Evolutionary conservation across 2,797 vertebrate species (phyloP).

Genomic region (Gobionotothen gibberifrons): DNA sequence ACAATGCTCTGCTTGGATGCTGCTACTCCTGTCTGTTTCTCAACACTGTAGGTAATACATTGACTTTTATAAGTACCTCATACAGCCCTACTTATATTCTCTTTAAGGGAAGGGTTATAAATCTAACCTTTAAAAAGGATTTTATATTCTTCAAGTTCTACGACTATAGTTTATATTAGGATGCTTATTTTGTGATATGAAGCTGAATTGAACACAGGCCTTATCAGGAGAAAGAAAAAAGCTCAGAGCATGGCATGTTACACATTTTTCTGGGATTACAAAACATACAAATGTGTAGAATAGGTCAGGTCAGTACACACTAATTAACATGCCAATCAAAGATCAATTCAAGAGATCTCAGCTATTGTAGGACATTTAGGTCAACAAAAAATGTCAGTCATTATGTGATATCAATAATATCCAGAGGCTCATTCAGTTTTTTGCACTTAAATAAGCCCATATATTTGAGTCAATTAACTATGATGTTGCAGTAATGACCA

Average conservation of each 20-base stretch:
- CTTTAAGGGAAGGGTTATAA: neutral
- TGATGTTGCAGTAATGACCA: neutral
- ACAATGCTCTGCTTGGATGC: too few species aligned
- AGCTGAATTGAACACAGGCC: neutral
- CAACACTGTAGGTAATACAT: too few species aligned
- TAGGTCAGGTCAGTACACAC: conserved; percentile 47
- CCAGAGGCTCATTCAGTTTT: neutral
- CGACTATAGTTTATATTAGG: neutral
- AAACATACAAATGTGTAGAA: conserved; percentile 20
- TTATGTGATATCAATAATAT: neutral
- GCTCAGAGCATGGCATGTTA: neutral
- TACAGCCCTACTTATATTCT: too few species aligned
- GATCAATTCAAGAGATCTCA: too few species aligned
- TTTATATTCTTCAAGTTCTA: neutral
- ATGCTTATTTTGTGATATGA: neutral
- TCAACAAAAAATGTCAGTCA: neutral
- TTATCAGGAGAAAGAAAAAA: neutral
- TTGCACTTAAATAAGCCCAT: neutral
- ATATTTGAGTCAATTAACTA: neutral
- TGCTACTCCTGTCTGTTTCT: too few species aligned
- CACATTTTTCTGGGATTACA: conserved; percentile 15
- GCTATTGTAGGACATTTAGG: neutral
- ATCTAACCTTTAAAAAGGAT: neutral
- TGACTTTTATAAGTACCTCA: too few species aligned
- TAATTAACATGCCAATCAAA: conserved; percentile 79